Conservation (phyloP, 30 jellyfish, hydroid and myxozoan genomes). For the Clytia hemisphaerica region DNA sequence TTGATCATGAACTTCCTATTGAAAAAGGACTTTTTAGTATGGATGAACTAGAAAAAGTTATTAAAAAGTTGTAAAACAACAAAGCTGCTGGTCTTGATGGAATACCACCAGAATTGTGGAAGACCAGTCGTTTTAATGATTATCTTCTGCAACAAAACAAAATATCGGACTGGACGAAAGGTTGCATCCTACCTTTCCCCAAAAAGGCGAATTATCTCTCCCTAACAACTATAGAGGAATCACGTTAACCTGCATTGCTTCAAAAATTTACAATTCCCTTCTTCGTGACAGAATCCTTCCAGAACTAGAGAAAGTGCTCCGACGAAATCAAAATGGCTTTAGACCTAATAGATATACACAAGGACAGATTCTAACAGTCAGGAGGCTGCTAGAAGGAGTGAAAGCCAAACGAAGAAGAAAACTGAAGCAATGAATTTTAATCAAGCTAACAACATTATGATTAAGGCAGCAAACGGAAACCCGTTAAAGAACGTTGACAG, state of each 20-base stretch:
- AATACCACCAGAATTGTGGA: slow-evolving; percentile 14
- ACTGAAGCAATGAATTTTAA: slow-evolving; percentile 7
- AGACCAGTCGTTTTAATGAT: neutral
- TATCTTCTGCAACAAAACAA: neutral
- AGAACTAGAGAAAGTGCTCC: neutral
- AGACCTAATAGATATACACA: neutral
- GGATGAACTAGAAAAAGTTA: slow-evolving; percentile 13
- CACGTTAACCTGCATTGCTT: neutral
- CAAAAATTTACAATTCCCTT: neutral
- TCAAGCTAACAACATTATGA: too few species aligned
- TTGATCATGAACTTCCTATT: neutral
- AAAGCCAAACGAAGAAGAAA: neutral
- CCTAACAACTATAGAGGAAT: slow-evolving; percentile 18
- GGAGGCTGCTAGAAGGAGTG: neutral
- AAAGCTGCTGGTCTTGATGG: slow-evolving; percentile 23
- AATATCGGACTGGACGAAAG: slow-evolving; percentile 1
- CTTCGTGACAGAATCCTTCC: slow-evolving; percentile 27
- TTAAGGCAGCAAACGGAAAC: neutral
- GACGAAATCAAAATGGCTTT: slow-evolving; percentile 20
- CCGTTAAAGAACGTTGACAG: slow-evolving; percentile 5
- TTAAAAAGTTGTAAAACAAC: neutral
- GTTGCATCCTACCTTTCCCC: slow-evolving; percentile 19
- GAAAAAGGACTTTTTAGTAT: slow-evolving; percentile 1
- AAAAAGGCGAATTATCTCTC: slow-evolving; percentile 8
- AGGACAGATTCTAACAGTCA: slow-evolving; percentile 19